Evolutionary conservation across 1,140 invertebrate species (phyloP).

Genomic region (Drosophila kepulauana): DNA sequence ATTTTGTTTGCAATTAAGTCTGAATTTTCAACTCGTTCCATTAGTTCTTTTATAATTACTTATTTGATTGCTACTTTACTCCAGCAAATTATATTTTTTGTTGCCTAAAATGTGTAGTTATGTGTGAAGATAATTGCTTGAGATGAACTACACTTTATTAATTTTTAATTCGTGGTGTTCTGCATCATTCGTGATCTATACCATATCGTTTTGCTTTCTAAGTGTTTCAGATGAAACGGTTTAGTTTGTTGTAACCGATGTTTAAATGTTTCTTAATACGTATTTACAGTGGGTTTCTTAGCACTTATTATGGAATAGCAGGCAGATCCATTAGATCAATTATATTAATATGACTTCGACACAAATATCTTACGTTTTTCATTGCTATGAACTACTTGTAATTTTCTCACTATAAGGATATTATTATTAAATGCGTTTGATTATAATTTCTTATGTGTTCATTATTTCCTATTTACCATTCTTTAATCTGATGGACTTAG

Average conservation of each 20-base stretch:
- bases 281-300: conserved; percentile 7
- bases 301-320: conserved; percentile 1
- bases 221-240: neutral
- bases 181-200: neutral
- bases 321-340: neutral
- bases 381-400: neutral
- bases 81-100: neutral
- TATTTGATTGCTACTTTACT: neutral
- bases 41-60: neutral
- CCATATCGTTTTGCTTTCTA: neutral
- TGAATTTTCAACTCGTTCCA: too few relatives aligned
- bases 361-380: conserved; percentile 6
- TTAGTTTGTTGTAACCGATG: neutral
- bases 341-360: conserved; percentile 5
- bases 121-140: neutral
- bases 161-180: neutral
- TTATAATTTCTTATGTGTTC: neutral
- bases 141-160: conserved; percentile 8
- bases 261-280: neutral
- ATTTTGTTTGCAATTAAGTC: too few relatives aligned
- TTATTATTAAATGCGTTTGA: neutral
- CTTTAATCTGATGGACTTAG: neutral
- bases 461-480: neutral
- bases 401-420: neutral
- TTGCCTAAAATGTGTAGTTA: conserved; percentile 1